A percentile compares a stretch with the other conserved stretches of the same genome.
Evolutionary conservation across 1,140 invertebrate genomes (phyloP).

Genomic region (Eubasilissa regina): DNA sequence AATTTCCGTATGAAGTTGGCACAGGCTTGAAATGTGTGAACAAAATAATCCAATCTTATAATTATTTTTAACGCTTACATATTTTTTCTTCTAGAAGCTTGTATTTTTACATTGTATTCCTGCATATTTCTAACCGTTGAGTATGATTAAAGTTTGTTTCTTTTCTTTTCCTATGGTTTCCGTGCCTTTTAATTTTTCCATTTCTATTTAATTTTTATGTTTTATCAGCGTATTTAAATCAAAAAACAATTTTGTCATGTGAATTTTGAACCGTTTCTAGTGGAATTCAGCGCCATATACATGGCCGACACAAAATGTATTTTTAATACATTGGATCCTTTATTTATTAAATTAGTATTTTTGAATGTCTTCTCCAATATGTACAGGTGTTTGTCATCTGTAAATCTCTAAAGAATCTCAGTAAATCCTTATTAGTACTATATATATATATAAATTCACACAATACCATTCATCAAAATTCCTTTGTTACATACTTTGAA

Average conservation of each 20-base stretch:
- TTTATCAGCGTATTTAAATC: not conserved
- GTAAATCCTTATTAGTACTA: conserved; percentile 23
- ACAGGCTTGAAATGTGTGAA: conserved; percentile 2
- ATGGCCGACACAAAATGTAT: conserved; percentile 1
- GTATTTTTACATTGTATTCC: conserved; percentile 12
- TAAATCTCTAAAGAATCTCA: conserved; percentile 42
- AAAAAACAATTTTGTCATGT: too few relatives aligned
- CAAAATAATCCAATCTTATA: not conserved
- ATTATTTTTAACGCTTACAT: conserved; percentile 32
- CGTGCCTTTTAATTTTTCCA: not conserved
- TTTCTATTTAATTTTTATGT: not conserved
- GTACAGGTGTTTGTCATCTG: conserved; percentile 10
- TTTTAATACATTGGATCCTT: not conserved
- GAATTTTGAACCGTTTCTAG: too few relatives aligned
- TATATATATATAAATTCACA: conserved; percentile 2
- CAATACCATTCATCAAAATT: conserved; percentile 16
- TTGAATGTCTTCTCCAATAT: not conserved
- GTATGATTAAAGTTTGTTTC: conserved; percentile 6
- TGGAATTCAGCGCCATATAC: not conserved
- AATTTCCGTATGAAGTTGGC: too few relatives aligned
- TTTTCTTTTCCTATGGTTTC: conserved; percentile 25
- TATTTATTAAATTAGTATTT: not conserved
- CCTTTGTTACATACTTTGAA: not conserved
- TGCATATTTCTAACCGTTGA: not conserved
- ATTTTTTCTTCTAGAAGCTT: conserved; percentile 30